phyloP scores from a whole-genome alignment of 1,140 invertebrate genomes.

The Idris sp. region DNA sequence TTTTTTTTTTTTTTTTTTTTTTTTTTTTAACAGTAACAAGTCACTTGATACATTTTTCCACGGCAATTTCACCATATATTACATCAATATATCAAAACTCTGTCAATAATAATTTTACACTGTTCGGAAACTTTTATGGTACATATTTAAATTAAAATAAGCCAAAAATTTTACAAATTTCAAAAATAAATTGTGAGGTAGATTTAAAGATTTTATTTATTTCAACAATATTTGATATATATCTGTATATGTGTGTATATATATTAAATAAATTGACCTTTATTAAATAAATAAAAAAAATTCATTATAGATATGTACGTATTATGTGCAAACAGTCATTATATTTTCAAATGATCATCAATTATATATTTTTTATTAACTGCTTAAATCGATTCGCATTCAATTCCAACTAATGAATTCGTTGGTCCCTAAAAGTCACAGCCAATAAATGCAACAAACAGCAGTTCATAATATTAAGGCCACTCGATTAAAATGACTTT shows the following conservation, averaged over 20 bases:
- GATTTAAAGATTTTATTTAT: slow-evolving; percentile 11
- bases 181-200: slow-evolving; percentile 39
- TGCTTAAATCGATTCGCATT: slow-evolving; percentile 13
- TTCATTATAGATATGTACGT: slow-evolving; percentile 48
- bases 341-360: slow-evolving; percentile 37
- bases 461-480: slow-evolving; percentile 76
- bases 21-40: slow-evolving; percentile 44
- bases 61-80: slow-evolving; percentile 18
- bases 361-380: slow-evolving; percentile 27
- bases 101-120: slow-evolving; percentile 12
- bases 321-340: slow-evolving; percentile 45
- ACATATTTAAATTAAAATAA: no score
- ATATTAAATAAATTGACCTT: slow-evolving; percentile 9
- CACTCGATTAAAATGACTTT: slow-evolving; percentile 66
- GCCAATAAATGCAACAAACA: slow-evolving; percentile 78
- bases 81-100: slow-evolving; percentile 35
- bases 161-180: slow-evolving; percentile 9
- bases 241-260: slow-evolving; percentile 1
- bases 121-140: no score
- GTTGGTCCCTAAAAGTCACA: slow-evolving; percentile 78
- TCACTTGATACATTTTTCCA: slow-evolving; percentile 12
- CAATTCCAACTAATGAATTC: slow-evolving; percentile 60
- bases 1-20: no score
- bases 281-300: slow-evolving; percentile 27
- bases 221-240: background rate